These are phyloP conservation scores for Dipodomys ordii DNA, from an alignment of 2,113 vertebrate species.

Conservation along the genomic window DNA sequence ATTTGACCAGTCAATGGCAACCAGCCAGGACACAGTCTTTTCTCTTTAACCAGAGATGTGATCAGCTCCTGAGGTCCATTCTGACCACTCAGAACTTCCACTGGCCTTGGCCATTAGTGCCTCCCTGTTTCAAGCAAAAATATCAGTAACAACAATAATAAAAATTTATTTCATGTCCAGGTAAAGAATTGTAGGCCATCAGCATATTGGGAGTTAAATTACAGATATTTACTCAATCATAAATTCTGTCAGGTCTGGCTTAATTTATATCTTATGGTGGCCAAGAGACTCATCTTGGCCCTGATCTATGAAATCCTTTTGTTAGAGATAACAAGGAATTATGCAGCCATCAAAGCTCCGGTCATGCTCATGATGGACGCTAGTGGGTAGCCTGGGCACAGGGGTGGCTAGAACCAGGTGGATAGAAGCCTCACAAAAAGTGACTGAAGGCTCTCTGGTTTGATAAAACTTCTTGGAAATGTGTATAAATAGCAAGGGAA, in stretches of 20 bases:
- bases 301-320: background rate
- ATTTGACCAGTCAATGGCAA: no score
- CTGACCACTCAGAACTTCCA: rapidly evolving
- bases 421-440: background rate
- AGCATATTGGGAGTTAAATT: background rate
- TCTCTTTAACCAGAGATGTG: background rate
- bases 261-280: background rate
- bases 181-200: background rate
- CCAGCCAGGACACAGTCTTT: background rate
- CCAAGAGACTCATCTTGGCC: background rate
- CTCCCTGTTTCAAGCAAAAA: background rate
- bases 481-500: background rate
- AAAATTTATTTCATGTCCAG: background rate
- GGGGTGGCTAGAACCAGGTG: background rate
- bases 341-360: background rate
- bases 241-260: background rate
- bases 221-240: background rate
- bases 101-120: background rate
- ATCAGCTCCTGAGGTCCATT: background rate
- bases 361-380: background rate
- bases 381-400: background rate
- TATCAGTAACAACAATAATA: background rate
- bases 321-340: background rate
- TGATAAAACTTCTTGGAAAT: background rate
- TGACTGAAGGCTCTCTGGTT: background rate